Base-by-base conservation (phyloP, 2,797 vertebrate species). In the Sebastes glaucus region DNA sequence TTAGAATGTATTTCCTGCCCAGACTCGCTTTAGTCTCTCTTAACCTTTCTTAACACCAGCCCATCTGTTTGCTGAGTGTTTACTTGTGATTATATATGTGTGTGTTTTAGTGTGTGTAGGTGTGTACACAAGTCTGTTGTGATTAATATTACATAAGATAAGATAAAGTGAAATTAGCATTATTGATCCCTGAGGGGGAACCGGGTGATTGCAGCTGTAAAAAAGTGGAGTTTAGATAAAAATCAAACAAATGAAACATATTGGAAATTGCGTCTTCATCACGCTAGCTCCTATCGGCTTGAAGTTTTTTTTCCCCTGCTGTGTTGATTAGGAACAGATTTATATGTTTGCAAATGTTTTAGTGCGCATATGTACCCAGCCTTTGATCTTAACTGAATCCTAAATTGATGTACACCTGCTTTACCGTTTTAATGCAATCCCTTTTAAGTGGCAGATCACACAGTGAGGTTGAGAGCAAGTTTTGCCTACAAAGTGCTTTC, bases 111-210 rank as follows among this genome's bases (percentile, higher is more conserved):
- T 62, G 49, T 72, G 13, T 71, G 23, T 62, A 20, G 38, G 46
- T 70, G 56, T 64, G 61, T 63, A 23, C 71, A 59, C 63, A 18
- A 16, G 66, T 78, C 32, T 76, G 22, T 75, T 59, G 62, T 72
- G 22, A 20, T 71, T 74, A 70, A 82, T 66, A 32, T 83, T 11
- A 64, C 74, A 61, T 60, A 63, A 83, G 71, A 90, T 81, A 65
- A 88, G 80, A 82, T 85, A 73, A 89, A 79, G 75, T 38, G 20
- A 80, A 82, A 88, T 91, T 78, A 83, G 68, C 85, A 85, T 86
- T 84, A 92, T 89, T 90, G 83, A 89, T 84, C 78, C 81, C 85
- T 8, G 56, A 74, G 74, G 88, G 78, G 80, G 70, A 84, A 80
- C 14, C 2, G 23, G 62, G 49, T 67, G 71, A 59, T 77, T 80